Conservation (phyloP, 2,888 invertebrate genomes). For the Dexiosoma caninum region DNA sequence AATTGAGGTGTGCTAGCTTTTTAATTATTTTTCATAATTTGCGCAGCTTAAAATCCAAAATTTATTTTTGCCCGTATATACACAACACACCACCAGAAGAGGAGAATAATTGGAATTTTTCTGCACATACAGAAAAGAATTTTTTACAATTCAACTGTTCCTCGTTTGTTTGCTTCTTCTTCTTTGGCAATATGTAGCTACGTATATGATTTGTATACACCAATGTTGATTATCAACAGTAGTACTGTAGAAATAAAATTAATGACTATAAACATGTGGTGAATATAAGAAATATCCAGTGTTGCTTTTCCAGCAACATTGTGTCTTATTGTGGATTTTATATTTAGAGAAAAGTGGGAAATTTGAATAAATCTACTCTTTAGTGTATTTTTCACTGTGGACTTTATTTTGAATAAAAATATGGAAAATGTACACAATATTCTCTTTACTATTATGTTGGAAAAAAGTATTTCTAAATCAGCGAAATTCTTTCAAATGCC, state of each 20-base stretch:
- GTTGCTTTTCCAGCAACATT: conserved; percentile 19
- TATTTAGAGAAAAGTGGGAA: background rate
- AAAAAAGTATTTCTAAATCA: too few species aligned
- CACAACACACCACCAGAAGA: conserved; percentile 48
- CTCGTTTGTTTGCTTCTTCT: conserved; percentile 12
- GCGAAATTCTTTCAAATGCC: too few species aligned
- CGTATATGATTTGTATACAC: background rate
- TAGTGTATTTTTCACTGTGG: too few species aligned
- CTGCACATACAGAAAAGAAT: conserved; percentile 57
- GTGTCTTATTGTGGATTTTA: background rate
- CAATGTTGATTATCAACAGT: background rate
- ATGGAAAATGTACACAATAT: too few species aligned
- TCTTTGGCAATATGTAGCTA: background rate
- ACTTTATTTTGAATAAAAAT: too few species aligned
- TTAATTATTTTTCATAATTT: conserved; percentile 45
- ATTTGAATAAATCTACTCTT: background rate
- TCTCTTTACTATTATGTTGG: too few species aligned
- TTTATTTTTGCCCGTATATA: conserved; percentile 61
- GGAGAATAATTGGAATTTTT: conserved; percentile 57
- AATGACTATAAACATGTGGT: background rate
- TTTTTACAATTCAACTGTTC: conserved; percentile 18
- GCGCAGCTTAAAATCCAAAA: conserved; percentile 64
- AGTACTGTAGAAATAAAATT: conserved; percentile 17
- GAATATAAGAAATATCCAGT: conserved; percentile 12
- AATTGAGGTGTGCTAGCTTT: conserved; percentile 48